A percentile compares a stretch with the other conserved stretches of the same genome.
These are phyloP conservation scores for Sciurus niger DNA, from an alignment of 2,113 vertebrate genomes.

Conservation along the genomic window DNA sequence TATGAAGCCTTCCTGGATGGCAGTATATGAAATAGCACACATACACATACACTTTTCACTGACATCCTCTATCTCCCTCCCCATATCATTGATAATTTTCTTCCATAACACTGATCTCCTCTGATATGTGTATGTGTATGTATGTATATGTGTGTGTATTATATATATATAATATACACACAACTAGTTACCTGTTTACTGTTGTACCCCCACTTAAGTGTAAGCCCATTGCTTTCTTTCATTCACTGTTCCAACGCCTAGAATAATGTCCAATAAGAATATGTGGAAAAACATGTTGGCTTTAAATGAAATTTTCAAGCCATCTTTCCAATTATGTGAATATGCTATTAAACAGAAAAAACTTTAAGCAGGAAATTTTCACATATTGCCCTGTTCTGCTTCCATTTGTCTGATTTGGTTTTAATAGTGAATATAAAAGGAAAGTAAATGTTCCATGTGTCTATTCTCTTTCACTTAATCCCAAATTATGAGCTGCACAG, in stretches of 20 bases:
- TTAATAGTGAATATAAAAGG: conserved; percentile 54
- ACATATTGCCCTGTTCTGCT: conserved; percentile 3
- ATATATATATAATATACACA: not conserved
- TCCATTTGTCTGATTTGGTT: conserved; percentile 39
- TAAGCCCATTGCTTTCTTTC: not conserved
- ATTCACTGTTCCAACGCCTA: not conserved
- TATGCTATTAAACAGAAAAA: conserved; percentile 38
- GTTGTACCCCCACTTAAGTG: not conserved
- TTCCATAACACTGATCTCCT: not conserved
- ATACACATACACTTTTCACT: not conserved
- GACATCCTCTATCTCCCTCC: not conserved
- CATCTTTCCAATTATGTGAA: conserved; percentile 51
- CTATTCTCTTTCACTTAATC: conserved; percentile 44
- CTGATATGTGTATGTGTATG: not conserved
- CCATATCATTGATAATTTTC: not conserved
- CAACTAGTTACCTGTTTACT: not conserved
- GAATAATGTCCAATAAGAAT: not conserved
- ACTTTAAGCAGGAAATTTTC: not conserved
- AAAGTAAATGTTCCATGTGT: conserved; percentile 55
- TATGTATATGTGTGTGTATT: too few relatives aligned
- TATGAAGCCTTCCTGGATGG: not conserved
- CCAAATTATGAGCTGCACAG: conserved; percentile 48
- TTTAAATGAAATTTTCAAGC: conserved; percentile 14
- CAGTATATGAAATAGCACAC: not conserved
- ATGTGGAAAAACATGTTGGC: not conserved